Percentiles rank a stretch among this genome's conserved stretches.
Conservation (phyloP, 2,113 vertebrate genomes). For the Cebidichthys violaceus region DNA sequence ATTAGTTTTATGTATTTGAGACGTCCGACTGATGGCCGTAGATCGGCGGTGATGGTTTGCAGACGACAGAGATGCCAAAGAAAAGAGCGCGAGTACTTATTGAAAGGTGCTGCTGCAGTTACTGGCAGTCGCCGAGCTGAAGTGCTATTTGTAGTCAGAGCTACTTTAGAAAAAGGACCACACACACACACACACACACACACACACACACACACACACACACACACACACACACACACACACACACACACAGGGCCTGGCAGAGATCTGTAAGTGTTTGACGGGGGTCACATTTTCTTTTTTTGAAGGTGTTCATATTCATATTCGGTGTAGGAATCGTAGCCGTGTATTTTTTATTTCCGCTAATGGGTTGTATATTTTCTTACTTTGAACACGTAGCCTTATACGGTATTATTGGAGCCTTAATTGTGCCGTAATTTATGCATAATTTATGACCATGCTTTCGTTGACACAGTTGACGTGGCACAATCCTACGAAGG, state of each 20-base stretch:
- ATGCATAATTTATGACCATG: too few relatives aligned
- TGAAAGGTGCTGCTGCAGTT: slow-evolving; percentile 18
- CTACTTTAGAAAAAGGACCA: background rate
- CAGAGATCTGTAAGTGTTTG: background rate
- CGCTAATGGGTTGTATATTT: background rate
- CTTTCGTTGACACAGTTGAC: too few relatives aligned
- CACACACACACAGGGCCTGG: too few relatives aligned
- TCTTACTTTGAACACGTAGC: background rate
- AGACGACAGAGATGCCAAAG: slow-evolving; percentile 18
- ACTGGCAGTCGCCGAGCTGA: background rate
- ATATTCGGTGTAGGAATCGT: background rate
- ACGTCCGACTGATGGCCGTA: background rate
- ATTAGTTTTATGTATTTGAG: slow-evolving; percentile 23
- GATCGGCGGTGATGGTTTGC: slow-evolving; percentile 7
- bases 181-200: too few relatives aligned
- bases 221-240: too few relatives aligned
- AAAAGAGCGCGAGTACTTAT: slow-evolving; percentile 21
- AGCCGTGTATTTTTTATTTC: background rate
- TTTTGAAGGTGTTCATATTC: background rate
- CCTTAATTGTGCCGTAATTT: too few relatives aligned
- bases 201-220: too few relatives aligned
- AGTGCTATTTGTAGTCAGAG: slow-evolving; percentile 3
- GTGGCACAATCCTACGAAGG: background rate
- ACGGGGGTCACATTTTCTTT: background rate
- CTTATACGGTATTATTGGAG: too few relatives aligned